Percentiles rank a stretch among this genome's conserved stretches.
Conservation (phyloP, 2,113 vertebrate species). For the Cyanoramphus novaezelandiae region DNA sequence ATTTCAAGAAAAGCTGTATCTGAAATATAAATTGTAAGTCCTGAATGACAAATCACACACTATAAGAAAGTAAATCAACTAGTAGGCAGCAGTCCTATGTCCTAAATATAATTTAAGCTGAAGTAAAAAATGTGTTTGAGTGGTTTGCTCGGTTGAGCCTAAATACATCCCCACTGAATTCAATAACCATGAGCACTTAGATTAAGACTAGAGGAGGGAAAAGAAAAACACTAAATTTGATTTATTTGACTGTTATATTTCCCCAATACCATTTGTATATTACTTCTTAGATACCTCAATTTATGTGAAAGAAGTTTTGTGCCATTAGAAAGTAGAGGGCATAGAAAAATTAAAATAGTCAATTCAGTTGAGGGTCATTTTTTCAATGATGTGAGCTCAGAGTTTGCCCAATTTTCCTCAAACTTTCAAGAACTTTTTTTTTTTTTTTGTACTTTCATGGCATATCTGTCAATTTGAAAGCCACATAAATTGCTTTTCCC, state of each 20-base stretch:
- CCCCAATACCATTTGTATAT: neutral
- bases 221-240: neutral
- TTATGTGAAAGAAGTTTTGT: neutral
- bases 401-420: neutral
- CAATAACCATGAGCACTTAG: neutral
- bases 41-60: neutral
- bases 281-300: neutral
- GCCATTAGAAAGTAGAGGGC: neutral
- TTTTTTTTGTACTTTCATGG: neutral
- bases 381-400: neutral
- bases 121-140: neutral
- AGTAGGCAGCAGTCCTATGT: neutral
- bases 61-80: neutral
- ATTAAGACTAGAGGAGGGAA: neutral
- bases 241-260: neutral
- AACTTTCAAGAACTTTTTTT: neutral
- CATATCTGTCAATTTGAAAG: neutral
- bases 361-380: neutral
- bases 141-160: neutral
- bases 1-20: neutral
- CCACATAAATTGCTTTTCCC: neutral
- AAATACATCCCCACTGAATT: neutral
- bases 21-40: neutral
- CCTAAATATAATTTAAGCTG: neutral
- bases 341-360: neutral